Evolutionary conservation across 2,797 vertebrate genomes (phyloP).

Genomic region (Hypotaenidia philippensis): DNA sequence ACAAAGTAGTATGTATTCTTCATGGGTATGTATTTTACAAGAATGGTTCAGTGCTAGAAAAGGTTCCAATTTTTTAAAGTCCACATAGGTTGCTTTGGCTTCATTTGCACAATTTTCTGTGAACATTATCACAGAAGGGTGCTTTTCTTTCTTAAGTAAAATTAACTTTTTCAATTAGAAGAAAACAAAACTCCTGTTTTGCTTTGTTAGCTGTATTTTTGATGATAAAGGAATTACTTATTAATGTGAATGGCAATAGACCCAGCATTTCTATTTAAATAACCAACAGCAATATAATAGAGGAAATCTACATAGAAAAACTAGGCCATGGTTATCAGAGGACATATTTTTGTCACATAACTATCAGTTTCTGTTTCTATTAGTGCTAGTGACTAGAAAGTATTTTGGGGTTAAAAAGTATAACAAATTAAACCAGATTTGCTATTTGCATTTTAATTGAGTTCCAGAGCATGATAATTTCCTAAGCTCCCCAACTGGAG

Average conservation of each 20-base stretch:
- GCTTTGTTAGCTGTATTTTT: background rate
- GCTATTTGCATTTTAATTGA: background rate
- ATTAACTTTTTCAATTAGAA: background rate
- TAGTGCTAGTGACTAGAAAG: background rate
- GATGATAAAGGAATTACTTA: background rate
- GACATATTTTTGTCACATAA: background rate
- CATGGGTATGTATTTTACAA: background rate
- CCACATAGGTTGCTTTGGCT: background rate
- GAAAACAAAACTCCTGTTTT: background rate
- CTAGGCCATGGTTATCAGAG: background rate
- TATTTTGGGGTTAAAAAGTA: background rate
- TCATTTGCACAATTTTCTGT: background rate
- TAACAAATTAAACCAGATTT: background rate
- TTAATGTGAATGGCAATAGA: background rate
- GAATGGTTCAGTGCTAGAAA: background rate
- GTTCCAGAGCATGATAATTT: background rate
- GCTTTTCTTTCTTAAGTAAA: background rate
- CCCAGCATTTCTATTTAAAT: background rate
- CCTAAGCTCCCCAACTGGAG: background rate
- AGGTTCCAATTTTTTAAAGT: background rate
- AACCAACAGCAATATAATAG: background rate
- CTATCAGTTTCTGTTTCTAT: background rate
- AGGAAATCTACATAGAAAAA: background rate
- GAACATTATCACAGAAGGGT: background rate
- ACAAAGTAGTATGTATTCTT: background rate